Evolutionary conservation across 2,888 invertebrate species (phyloP), one percentile per base, ranked within the genome.

Genomic region (Tetranychus truncatus): DNA sequence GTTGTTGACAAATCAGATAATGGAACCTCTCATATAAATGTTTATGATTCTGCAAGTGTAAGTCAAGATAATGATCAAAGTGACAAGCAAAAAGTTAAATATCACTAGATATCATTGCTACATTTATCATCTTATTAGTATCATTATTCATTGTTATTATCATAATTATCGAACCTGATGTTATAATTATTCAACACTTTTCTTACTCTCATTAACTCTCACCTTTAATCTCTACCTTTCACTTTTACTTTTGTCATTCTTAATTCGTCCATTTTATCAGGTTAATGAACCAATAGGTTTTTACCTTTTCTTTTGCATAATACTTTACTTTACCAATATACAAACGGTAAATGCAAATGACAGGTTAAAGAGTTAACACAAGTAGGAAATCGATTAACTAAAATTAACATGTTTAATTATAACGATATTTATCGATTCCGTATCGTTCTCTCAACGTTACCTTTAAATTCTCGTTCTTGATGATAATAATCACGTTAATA

Each of bases 31-130:
- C 34, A 24, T 73, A 73, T 73, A 18, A 44, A 18, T 46, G 73
- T 73, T 18, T 73, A 65, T 34, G 73, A 73, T 55, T 24, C 73
- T 11, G 46, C 45, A 20, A 73, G 45, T 73, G 73, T 73, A 73
- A 65, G 73, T 73, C 6, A 55, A 55, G 15, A 55, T 55, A 55
- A 55, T 55, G 15, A 9, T 55, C 55, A 55, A 34, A 34, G 34
- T 34, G 34, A 34, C 34, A 34, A 34, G 34, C 34, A 34, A 34
- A 34, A 34, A 34, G 24, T 34, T 34, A 34, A 34, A 34, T 34
- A 34, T 5, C 34, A 34, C 34, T 34, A 34, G 34, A 34, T 34
- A 34, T 34, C 34, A 34, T 4, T 34, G 5, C 34, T 34, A 5
- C 5, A 34, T 34, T 34, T 34, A 34, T 34, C 34, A 34, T 34